Evolutionary conservation across 2,888 invertebrate genomes (phyloP).

Genomic region (Camponotus fellah): DNA sequence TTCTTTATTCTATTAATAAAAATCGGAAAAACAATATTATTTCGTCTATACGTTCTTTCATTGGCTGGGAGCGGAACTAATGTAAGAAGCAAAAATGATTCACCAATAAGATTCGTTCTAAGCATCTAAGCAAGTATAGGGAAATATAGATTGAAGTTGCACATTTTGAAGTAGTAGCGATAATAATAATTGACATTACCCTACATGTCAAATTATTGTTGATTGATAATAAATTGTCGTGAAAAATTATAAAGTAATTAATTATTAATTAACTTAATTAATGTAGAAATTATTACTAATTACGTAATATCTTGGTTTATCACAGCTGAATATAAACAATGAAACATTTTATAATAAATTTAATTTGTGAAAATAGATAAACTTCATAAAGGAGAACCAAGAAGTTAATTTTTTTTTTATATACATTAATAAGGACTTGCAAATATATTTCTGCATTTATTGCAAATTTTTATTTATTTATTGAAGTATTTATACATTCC

Average conservation of each 20-base stretch:
- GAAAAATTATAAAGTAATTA: background rate
- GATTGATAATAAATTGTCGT: too few species aligned
- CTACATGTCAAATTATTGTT: too few species aligned
- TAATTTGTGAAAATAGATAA: background rate
- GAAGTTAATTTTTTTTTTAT: background rate
- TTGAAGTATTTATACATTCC: background rate
- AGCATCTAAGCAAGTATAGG: too few species aligned
- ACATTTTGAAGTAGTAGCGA: too few species aligned
- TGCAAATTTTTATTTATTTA: background rate
- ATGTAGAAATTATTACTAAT: background rate
- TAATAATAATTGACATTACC: too few species aligned
- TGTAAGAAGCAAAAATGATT: too few species aligned
- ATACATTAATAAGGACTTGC: background rate
- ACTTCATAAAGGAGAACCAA: background rate
- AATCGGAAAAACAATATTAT: too few species aligned
- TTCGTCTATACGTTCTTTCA: too few species aligned
- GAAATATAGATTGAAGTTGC: too few species aligned
- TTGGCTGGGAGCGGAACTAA: too few species aligned
- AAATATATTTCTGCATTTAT: background rate
- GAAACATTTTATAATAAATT: background rate
- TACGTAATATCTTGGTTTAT: background rate
- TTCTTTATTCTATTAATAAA: too few species aligned
- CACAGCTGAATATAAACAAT: background rate
- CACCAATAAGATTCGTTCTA: too few species aligned
- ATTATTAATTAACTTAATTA: background rate